Percentiles rank a stretch among this genome's conserved stretches.
Conservation (phyloP, 1,140 invertebrate species). For the Goniozus legneri region DNA sequence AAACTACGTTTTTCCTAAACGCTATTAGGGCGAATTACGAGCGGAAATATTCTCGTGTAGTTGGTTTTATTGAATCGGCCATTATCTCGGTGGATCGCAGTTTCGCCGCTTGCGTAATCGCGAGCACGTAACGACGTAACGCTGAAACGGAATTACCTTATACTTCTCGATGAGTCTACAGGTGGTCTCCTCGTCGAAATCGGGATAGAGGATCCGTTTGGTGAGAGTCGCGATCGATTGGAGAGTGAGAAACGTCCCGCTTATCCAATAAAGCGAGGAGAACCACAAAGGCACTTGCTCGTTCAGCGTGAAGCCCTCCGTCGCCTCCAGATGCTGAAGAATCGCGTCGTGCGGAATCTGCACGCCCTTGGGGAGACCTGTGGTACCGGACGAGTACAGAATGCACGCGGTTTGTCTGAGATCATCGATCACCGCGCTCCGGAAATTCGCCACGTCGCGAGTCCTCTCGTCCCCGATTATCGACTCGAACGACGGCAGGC, state of each 20-base stretch:
- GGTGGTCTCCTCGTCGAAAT: constrained; percentile 56
- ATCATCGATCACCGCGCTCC: constrained; percentile 9
- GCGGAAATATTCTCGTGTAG: too few species aligned
- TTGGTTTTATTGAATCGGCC: too few species aligned
- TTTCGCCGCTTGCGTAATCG: too few species aligned
- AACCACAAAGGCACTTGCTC: constrained; percentile 18
- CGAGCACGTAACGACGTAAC: too few species aligned
- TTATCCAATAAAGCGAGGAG: constrained; percentile 37
- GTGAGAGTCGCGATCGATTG: constrained; percentile 32
- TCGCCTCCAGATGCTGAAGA: neutral
- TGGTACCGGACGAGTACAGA: constrained; percentile 66
- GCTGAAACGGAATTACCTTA: too few species aligned
- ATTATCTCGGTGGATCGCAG: too few species aligned
- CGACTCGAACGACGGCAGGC: constrained; percentile 4
- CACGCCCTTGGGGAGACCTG: constrained; percentile 72
- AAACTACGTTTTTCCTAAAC: too few species aligned
- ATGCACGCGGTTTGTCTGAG: constrained; percentile 28
- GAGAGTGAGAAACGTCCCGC: constrained; percentile 9
- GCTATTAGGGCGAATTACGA: too few species aligned
- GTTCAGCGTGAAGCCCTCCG: neutral
- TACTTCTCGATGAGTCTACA: constrained; percentile 52
- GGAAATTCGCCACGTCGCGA: constrained; percentile 11
- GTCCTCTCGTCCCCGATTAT: constrained; percentile 4
- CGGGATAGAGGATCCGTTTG: constrained; percentile 48
- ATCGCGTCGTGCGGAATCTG: constrained; percentile 58